Evolutionary conservation across 2,113 vertebrate genomes (phyloP).

Genomic region (Rhinolophus sinicus): DNA sequence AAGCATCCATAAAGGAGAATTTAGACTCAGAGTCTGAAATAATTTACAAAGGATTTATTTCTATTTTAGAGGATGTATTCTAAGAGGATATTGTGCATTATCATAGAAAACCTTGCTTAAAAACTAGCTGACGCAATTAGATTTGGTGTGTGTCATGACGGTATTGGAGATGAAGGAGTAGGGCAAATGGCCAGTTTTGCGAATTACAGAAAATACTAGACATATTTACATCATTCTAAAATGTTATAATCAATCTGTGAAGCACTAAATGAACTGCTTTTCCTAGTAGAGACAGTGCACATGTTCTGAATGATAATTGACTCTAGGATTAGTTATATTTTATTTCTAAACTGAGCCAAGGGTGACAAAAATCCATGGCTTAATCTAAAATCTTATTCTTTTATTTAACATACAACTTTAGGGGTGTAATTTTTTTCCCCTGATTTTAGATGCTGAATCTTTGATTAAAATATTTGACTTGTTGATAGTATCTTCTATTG

Average conservation of each 20-base stretch:
- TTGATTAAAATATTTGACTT: background rate
- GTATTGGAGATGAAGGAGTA: no score
- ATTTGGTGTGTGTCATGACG: no score
- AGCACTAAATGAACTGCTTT: background rate
- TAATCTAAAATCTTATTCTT: background rate
- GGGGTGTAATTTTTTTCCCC: background rate
- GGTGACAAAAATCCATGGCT: background rate
- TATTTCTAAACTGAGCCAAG: background rate
- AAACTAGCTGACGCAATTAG: background rate
- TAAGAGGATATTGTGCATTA: background rate
- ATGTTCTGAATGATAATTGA: background rate
- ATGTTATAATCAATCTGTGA: background rate
- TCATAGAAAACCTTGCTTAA: background rate
- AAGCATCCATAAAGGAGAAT: background rate
- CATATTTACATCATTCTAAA: background rate
- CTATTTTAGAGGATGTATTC: background rate
- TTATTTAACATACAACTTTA: background rate
- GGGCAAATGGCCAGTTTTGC: background rate
- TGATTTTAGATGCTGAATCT: background rate
- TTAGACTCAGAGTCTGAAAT: background rate
- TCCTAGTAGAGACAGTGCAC: background rate
- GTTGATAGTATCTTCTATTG: background rate
- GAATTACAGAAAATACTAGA: background rate
- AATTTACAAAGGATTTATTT: background rate
- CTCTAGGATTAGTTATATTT: slow-evolving; percentile 4